Percentiles rank a stretch among this genome's conserved stretches.
Evolutionary conservation across 2,888 invertebrate genomes (phyloP).

Genomic region (Sphaeridia pumilis): DNA sequence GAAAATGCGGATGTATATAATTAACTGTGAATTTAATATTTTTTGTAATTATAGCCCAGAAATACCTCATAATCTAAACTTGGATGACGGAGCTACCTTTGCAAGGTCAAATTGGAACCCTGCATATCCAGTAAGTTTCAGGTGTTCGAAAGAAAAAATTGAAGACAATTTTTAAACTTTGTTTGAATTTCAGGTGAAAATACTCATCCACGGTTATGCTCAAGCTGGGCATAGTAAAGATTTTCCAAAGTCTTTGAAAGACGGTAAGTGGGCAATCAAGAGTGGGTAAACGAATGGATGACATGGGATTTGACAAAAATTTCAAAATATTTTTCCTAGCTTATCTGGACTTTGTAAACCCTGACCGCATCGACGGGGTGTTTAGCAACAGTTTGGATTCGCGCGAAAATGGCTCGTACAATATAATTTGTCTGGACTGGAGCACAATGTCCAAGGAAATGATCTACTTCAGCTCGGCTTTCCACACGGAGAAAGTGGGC

Average conservation of each 20-base stretch:
- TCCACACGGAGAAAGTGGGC: slow-evolving; percentile 32
- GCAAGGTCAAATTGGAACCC: slow-evolving; percentile 22
- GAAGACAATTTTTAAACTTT: no score
- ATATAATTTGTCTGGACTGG: slow-evolving; percentile 33
- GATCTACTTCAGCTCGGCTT: slow-evolving; percentile 31
- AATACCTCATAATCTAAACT: slow-evolving; percentile 17
- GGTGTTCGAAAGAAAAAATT: no score
- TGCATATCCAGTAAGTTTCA: slow-evolving; percentile 15
- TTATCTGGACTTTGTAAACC: slow-evolving; percentile 14
- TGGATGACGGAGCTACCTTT: slow-evolving; percentile 25
- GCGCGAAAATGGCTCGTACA: slow-evolving; percentile 16
- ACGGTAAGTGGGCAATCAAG: no score
- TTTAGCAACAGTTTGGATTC: not conserved
- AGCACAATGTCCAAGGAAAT: slow-evolving; percentile 27
- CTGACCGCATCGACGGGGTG: not conserved
- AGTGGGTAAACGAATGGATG: no score
- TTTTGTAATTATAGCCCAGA: slow-evolving; percentile 7
- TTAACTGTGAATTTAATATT: not conserved
- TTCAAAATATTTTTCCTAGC: no score
- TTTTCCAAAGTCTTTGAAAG: slow-evolving; percentile 27
- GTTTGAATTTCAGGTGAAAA: slow-evolving; percentile 13
- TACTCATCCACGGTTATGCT: slow-evolving; percentile 32
- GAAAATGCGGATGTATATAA: no score
- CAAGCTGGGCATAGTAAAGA: slow-evolving; percentile 25
- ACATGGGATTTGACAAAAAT: no score